Percentiles rank a stretch among this genome's conserved stretches.
These are phyloP conservation scores for Camelus bactrianus DNA, from an alignment of 2,113 vertebrate genomes.

Conservation along the genomic window DNA sequence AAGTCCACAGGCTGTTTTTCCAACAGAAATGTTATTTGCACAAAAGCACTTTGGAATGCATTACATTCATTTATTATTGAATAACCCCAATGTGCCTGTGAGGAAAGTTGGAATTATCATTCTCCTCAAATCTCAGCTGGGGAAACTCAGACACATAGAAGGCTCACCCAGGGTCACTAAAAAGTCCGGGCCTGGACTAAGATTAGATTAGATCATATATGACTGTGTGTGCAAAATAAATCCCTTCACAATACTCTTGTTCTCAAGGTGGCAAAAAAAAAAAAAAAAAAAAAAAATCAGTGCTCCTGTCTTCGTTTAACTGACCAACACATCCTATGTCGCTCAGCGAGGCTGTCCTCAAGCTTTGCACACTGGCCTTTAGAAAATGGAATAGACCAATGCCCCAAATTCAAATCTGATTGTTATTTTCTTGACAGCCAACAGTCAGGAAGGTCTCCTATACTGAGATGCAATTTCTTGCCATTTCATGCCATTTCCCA, in stretches of 20 bases:
- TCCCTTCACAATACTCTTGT: conserved; percentile 28
- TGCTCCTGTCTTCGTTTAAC: background rate
- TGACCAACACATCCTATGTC: conserved; percentile 37
- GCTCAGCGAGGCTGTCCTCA: conserved; percentile 26
- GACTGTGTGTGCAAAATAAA: conserved; percentile 46
- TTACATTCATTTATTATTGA: conserved; percentile 79
- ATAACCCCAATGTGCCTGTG: conserved; percentile 68
- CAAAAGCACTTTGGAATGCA: conserved; percentile 78
- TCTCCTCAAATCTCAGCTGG: conserved; percentile 66
- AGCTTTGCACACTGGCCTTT: conserved; percentile 47
- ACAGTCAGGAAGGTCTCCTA: conserved; percentile 35
- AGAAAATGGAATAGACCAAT: conserved; percentile 55
- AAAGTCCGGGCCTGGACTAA: conserved; percentile 25
- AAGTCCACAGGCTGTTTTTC: conserved; percentile 74
- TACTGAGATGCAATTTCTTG: conserved; percentile 58
- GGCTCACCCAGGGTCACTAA: conserved; percentile 62
- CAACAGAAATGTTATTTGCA: conserved; percentile 74
- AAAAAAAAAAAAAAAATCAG: background rate
- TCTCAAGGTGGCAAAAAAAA: conserved; percentile 45
- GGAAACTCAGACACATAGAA: conserved; percentile 51
- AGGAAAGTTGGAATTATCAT: conserved; percentile 77
- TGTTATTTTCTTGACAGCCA: conserved; percentile 67
- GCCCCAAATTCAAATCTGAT: conserved; percentile 70
- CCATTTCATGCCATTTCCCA: conserved; percentile 53
- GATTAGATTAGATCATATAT: conserved; percentile 62